Conservation (phyloP, 2,888 invertebrate species). For the Rotaria socialis region DNA sequence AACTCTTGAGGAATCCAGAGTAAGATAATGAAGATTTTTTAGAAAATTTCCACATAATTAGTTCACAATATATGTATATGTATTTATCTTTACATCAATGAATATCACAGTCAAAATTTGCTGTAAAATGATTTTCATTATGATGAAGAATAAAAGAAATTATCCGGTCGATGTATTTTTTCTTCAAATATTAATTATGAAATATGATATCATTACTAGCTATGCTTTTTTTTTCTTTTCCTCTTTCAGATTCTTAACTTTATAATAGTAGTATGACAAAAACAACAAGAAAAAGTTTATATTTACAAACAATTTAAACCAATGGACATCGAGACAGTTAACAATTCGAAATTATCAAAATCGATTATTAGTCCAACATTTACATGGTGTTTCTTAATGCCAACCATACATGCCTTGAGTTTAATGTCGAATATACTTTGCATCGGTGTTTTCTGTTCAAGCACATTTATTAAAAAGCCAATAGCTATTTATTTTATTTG, state of each 20-base stretch:
- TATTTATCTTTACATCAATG: no score
- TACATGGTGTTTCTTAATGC: neutral
- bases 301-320: neutral
- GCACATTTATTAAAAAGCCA: neutral
- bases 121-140: neutral
- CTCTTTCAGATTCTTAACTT: neutral
- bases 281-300: neutral
- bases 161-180: neutral
- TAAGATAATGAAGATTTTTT: no score
- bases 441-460: neutral
- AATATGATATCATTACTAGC: neutral
- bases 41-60: no score
- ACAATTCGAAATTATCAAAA: neutral
- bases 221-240: neutral
- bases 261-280: neutral
- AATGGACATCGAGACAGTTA: neutral
- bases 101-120: no score
- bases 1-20: no score
- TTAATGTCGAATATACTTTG: neutral
- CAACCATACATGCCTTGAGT: neutral
- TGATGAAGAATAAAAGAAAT: neutral
- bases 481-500: slow-evolving; percentile 5
- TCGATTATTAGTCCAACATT: neutral
- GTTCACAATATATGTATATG: no score
- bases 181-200: neutral